These are phyloP conservation scores for Platichthys flesus DNA, from an alignment of 2,113 vertebrate genomes.

Conservation along the genomic window DNA sequence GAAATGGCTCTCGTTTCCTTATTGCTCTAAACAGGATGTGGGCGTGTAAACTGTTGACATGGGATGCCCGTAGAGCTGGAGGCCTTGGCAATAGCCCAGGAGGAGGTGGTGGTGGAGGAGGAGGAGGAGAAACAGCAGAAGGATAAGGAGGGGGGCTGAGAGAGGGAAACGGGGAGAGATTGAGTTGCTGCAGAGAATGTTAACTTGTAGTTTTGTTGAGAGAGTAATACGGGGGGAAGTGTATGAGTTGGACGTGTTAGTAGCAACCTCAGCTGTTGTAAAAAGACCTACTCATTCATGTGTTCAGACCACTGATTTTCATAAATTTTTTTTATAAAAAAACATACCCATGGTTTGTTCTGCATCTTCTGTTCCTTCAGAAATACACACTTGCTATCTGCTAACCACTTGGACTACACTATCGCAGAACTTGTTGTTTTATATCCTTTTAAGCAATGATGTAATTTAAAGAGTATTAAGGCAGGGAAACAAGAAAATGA, in stretches of 20 bases:
- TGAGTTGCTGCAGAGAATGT: conserved; percentile 31
- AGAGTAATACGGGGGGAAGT: background rate
- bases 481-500: conserved; percentile 46
- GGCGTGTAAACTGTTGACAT: conserved; percentile 85
- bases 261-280: background rate
- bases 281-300: no score
- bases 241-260: background rate
- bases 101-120: conserved; percentile 21
- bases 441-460: conserved; percentile 46
- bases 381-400: conserved; percentile 1
- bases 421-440: conserved; percentile 59
- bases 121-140: conserved; percentile 1
- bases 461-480: conserved; percentile 41
- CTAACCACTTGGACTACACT: conserved; percentile 24
- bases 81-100: conserved; percentile 73
- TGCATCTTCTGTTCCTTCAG: conserved; percentile 18
- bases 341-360: background rate
- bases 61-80: conserved; percentile 72
- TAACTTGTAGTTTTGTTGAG: background rate
- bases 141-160: conserved; percentile 19
- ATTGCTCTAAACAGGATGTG: conserved; percentile 87
- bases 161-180: conserved; percentile 35
- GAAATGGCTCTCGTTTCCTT: conserved; percentile 83
- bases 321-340: background rate
- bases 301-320: background rate